Percentiles rank a stretch among this genome's conserved stretches.
Conservation (phyloP, 2,113 vertebrate genomes). For the Triplophysa rosa region DNA sequence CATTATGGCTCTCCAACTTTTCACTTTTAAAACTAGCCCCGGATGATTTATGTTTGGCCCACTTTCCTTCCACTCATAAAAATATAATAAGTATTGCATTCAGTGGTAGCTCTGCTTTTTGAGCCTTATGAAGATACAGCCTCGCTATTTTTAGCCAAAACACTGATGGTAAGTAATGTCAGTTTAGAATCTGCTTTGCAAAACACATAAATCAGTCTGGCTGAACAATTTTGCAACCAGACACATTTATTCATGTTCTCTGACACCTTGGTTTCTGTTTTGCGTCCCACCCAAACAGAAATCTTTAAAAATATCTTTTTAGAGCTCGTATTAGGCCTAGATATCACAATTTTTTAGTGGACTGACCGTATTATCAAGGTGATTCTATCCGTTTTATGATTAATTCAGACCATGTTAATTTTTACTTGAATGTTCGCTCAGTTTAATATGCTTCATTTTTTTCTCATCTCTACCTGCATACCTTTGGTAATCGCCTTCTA, state of each 20-base stretch:
- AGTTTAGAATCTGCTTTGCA: background rate
- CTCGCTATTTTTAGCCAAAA: background rate
- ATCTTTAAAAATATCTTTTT: too few species aligned
- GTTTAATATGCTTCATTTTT: too few species aligned
- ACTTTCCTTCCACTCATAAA: background rate
- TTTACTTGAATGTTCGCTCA: too few species aligned
- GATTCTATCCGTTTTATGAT: too few species aligned
- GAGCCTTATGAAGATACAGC: background rate
- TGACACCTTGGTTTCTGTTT: background rate
- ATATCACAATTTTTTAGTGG: too few species aligned
- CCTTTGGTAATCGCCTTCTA: too few species aligned
- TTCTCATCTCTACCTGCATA: too few species aligned
- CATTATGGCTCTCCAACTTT: background rate
- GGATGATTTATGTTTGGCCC: constrained; percentile 24
- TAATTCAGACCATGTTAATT: too few species aligned
- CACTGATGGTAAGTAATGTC: constrained; percentile 5
- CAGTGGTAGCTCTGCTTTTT: background rate
- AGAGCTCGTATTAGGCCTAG: too few species aligned
- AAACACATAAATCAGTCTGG: constrained; percentile 16
- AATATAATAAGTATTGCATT: constrained; percentile 7
- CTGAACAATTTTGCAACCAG: constrained; percentile 1
- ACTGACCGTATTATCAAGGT: too few species aligned
- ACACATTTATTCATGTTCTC: background rate
- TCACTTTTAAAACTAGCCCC: background rate
- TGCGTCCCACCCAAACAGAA: too few species aligned